Conservation (phyloP, 2,797 vertebrate genomes). For the Tauraco hartlaubi region DNA sequence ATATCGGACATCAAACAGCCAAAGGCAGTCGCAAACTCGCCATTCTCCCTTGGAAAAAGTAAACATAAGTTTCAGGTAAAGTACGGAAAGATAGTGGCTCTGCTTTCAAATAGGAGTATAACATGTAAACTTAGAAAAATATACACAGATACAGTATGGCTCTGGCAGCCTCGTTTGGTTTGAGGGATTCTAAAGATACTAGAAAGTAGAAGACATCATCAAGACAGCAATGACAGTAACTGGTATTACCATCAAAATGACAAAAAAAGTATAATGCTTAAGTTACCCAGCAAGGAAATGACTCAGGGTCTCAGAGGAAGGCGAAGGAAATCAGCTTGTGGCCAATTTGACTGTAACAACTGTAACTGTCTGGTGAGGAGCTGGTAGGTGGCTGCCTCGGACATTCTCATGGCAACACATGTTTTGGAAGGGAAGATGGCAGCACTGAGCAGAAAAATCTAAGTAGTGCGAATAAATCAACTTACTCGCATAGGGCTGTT, state of each 20-base stretch:
- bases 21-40: conserved; percentile 78
- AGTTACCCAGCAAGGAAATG: neutral
- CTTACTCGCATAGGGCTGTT: conserved; percentile 80
- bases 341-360: neutral
- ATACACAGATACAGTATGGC: fast-evolving
- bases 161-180: neutral
- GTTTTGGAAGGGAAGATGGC: neutral
- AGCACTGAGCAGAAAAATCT: neutral
- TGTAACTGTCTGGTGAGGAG: neutral
- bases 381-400: neutral
- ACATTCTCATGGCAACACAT: fast-evolving
- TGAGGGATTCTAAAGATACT: neutral
- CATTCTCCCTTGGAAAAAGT: conserved; percentile 62
- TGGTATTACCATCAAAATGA: neutral
- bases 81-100: neutral
- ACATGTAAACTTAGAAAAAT: neutral
- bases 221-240: neutral
- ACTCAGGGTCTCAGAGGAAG: neutral
- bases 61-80: neutral
- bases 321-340: neutral
- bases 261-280: neutral
- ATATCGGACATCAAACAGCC: conserved; percentile 83
- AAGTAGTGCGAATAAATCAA: neutral
- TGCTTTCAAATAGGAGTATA: neutral
- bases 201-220: fast-evolving